Conservation (phyloP, 2,113 vertebrate genomes). For the Nycticryphes semicollaris region DNA sequence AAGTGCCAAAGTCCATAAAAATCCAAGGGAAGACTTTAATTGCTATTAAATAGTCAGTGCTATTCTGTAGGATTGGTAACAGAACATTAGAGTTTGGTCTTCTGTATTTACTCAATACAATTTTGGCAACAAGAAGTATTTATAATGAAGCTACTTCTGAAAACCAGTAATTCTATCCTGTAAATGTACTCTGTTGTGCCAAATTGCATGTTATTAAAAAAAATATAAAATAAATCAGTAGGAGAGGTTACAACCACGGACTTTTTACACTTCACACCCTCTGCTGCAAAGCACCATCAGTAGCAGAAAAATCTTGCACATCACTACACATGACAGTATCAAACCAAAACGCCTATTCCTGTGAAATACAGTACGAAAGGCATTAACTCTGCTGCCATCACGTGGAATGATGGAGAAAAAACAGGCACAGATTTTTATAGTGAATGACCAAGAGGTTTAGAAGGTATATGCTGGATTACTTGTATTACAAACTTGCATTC, state of each 20-base stretch:
- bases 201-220: neutral
- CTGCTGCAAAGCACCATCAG: neutral
- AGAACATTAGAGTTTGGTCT: neutral
- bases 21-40: neutral
- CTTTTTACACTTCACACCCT: neutral
- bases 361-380: too few species aligned
- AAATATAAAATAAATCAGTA: neutral
- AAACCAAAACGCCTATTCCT: neutral
- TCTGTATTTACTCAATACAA: neutral
- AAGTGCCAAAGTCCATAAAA: neutral
- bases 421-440: neutral
- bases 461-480: neutral
- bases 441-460: neutral
- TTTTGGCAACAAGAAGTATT: neutral
- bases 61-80: neutral
- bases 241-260: neutral
- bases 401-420: neutral
- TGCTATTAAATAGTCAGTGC: neutral
- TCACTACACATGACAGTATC: neutral
- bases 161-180: neutral
- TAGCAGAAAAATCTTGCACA: neutral
- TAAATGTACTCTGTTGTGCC: neutral
- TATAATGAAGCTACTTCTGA: neutral
- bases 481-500: neutral
- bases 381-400: constrained; percentile 23